Evolutionary conservation across 2,797 vertebrate genomes (phyloP), one percentile per base, ranked within the genome.

Genomic region (Labroides dimidiatus): DNA sequence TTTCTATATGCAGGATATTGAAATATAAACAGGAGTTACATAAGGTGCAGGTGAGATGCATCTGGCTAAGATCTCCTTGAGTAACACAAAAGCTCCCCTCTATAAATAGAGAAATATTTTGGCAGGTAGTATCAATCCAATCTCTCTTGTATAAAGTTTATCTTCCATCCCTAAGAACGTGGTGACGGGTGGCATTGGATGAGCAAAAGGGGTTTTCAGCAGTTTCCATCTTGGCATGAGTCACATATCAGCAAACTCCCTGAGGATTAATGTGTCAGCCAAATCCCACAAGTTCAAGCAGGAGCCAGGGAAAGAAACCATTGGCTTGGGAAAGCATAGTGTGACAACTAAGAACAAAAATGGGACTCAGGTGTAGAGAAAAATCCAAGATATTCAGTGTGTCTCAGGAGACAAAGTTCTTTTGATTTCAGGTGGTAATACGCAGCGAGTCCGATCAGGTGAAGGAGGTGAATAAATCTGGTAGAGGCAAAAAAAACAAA

Each of bases 101-200:
- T 64, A 51, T 57, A 81, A 77, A 81, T 77, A 76, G 67, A 70
- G 65, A 84, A 84, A 80, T 83, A 81, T 82, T 84, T 84, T 66
- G 79, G 67, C 78, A 81, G 74, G 24, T 27, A 15, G 17, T 52
- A 68, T 80, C 27, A 76, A 55, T 76, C 66, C 54, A 33, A 70
- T 69, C 68, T 69, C 27, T 33, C 45, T 65, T 77, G 62, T 72
- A 59, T 85, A 48, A 85, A 84, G 58, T 88, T 82, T 85, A 80
- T 88, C 80, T 84, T 90, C 85, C 84, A 64, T 84, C 68, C 39
- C 76, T 73, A 76, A 84, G 82, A 85, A 77, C 84, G 82, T 80
- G 82, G 75, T 80, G 83, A 84, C 49, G 70, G 82, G 79, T 83
- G 80, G 45, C 57, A 62, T 23, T 72, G 64, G 72, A 77, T 60